Evolutionary conservation across 2,888 invertebrate species (phyloP), one percentile per base, ranked within the genome.

Genomic region (Eretmocerus hayati): DNA sequence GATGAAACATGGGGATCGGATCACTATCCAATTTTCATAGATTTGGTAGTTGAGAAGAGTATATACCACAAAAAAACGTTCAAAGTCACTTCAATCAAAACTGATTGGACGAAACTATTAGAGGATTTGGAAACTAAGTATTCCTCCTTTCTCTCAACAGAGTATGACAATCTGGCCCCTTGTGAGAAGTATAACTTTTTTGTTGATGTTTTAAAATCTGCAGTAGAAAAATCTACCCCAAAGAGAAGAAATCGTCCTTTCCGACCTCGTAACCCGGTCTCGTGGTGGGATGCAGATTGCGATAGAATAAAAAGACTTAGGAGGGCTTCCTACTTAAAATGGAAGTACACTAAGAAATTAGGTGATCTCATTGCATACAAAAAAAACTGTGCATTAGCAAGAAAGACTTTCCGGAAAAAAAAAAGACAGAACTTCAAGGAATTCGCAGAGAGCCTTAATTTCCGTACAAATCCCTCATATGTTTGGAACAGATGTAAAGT

Each of bases 51-150:
- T 9, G 11, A 4, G 3, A 37, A 44, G 38, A n/a, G 20, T 21
- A 4, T 9, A 4, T 44, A 43, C 18, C 36, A n/a, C 18, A 44
- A 44, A 30, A 44, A 37, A 37, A 30, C 36, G 5, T 44, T 37
- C 4, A 36, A 30, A 21, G 9, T 30, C 13, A 44, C 26, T n/a
- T 20, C 26, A 4, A 8, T 19, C 1, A n/a, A 31, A 9, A 44
- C 44, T 3, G 18, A 44, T 26, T 44, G 26, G 36, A 5, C 8
- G 5, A 20, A n/a, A n/a, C n/a, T 42, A 5, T 4, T 3, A 3
- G n/a, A 26, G 5, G 1, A 19, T 3, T n/a, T 41, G 22, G 41
- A 41, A 4, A 6, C 3, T 31, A 15, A 13, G n/a, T 31, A n/a
- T 31, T 6, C 31, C 3, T 3, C 31, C 4, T 31, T 31, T 31